Percentiles rank a stretch among this genome's conserved stretches.
These are phyloP conservation scores for Agrilus biguttatus DNA, from an alignment of 2,888 invertebrate species.

Conservation along the genomic window DNA sequence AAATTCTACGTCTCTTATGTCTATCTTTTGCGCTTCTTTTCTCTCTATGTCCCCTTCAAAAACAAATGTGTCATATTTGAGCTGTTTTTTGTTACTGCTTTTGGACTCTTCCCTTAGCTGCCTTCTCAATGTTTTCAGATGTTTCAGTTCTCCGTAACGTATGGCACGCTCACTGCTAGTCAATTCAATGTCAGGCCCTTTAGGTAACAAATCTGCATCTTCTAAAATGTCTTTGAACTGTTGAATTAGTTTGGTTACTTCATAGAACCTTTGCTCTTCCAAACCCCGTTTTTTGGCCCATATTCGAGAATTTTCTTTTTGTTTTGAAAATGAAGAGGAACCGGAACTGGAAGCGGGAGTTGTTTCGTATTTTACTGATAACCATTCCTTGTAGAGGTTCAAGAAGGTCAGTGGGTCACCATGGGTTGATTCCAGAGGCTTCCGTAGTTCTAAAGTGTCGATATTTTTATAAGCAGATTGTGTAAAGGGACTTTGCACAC, in stretches of 20 bases:
- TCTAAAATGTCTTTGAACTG: constrained; percentile 77
- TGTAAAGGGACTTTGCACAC: constrained; percentile 87
- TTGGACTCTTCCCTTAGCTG: constrained; percentile 40
- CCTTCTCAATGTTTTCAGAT: constrained; percentile 55
- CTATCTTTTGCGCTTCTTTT: constrained; percentile 29
- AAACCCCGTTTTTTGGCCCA: constrained; percentile 87
- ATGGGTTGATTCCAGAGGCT: constrained; percentile 79
- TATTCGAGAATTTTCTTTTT: constrained; percentile 37
- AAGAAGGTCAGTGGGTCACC: constrained; percentile 90
- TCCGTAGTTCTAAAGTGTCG: constrained; percentile 65
- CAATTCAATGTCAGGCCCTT: constrained; percentile 25
- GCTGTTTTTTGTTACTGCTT: constrained; percentile 55
- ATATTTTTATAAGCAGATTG: constrained; percentile 75
- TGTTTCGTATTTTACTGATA: constrained; percentile 54
- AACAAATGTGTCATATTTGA: constrained; percentile 55
- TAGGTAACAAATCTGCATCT: constrained; percentile 31
- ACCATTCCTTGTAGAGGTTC: constrained; percentile 79
- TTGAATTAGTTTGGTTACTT: constrained; percentile 80
- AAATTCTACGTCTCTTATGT: constrained; percentile 40
- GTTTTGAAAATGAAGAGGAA: constrained; percentile 1
- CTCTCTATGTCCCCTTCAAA: constrained; percentile 44
- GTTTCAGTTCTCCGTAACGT: constrained; percentile 79
- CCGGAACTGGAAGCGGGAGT: constrained; percentile 11
- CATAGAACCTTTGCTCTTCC: constrained; percentile 95
- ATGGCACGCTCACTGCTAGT: constrained; percentile 64